Conservation (phyloP, 2,888 invertebrate species). For the Cataglyphis cursor region DNA sequence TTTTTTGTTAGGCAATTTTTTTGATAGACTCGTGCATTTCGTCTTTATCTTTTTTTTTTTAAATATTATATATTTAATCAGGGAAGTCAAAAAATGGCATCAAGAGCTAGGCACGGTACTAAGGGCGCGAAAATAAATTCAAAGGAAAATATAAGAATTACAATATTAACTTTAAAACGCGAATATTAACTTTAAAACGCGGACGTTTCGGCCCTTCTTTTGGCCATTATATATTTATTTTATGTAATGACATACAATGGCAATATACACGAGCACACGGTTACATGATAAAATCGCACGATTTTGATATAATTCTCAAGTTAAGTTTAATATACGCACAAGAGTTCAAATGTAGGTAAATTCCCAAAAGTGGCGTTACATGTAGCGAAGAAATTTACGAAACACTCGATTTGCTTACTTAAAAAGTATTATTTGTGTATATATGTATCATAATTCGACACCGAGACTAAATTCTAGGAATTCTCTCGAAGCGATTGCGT, state of each 20-base stretch:
- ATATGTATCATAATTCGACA: constrained; percentile 6
- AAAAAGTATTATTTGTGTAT: neutral
- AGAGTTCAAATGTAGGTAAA: neutral
- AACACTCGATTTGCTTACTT: constrained; percentile 9
- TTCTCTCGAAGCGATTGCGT: constrained; percentile 20
- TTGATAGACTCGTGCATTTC: neutral
- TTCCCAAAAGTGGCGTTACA: constrained; percentile 13
- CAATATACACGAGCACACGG: neutral
- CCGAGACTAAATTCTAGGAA: neutral
- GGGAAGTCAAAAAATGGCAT: too few relatives aligned
- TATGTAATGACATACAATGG: neutral
- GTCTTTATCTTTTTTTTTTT: neutral
- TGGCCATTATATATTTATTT: neutral
- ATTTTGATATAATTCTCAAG: constrained; percentile 5
- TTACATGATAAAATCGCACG: neutral
- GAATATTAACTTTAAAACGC: too few relatives aligned
- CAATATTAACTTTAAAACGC: too few relatives aligned
- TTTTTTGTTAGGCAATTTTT: neutral
- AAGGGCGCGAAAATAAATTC: too few relatives aligned
- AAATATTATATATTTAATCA: neutral
- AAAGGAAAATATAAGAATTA: too few relatives aligned
- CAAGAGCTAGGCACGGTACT: too few relatives aligned
- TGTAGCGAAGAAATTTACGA: neutral
- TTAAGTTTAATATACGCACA: constrained; percentile 4
- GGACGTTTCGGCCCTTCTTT: too few relatives aligned